Evolutionary conservation across 2,888 invertebrate species (phyloP).

Genomic region (Rhamnusium bicolor): DNA sequence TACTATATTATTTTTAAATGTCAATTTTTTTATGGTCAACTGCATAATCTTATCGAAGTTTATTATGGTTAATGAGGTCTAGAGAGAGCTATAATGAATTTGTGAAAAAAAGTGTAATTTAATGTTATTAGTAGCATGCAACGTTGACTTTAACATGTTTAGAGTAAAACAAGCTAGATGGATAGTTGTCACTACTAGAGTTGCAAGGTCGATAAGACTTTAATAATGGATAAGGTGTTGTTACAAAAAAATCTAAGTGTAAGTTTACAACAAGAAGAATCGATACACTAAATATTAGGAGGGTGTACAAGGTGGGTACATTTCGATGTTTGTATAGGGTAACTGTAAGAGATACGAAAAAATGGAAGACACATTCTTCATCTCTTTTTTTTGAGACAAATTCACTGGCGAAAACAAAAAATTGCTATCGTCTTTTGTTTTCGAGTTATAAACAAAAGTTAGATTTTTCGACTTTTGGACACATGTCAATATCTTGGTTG

Average conservation of each 20-base stretch:
- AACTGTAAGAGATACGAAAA: too few relatives aligned
- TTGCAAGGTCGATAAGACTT: not conserved
- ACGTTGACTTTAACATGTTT: not conserved
- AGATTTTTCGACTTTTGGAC: too few relatives aligned
- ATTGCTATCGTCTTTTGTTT: too few relatives aligned
- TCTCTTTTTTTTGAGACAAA: too few relatives aligned
- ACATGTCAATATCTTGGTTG: too few relatives aligned
- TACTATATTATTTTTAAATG: not conserved
- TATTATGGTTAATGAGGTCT: not conserved
- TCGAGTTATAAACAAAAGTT: too few relatives aligned
- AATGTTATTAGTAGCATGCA: not conserved
- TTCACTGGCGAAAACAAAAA: too few relatives aligned
- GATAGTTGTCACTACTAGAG: too few relatives aligned
- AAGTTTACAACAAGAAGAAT: not conserved
- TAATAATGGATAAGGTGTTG: not conserved
- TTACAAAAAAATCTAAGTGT: not conserved
- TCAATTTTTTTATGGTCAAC: not conserved
- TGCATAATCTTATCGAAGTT: not conserved
- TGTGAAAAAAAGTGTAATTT: not conserved
- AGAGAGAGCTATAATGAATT: not conserved
- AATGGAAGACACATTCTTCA: too few relatives aligned
- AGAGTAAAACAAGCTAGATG: not conserved
- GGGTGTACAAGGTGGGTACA: too few relatives aligned
- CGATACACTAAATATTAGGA: too few relatives aligned
- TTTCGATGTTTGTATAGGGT: too few relatives aligned